Percentiles rank a stretch among this genome's conserved stretches.
These are phyloP conservation scores for Choloepus didactylus DNA, from an alignment of 2,797 vertebrate species.

Conservation along the genomic window DNA sequence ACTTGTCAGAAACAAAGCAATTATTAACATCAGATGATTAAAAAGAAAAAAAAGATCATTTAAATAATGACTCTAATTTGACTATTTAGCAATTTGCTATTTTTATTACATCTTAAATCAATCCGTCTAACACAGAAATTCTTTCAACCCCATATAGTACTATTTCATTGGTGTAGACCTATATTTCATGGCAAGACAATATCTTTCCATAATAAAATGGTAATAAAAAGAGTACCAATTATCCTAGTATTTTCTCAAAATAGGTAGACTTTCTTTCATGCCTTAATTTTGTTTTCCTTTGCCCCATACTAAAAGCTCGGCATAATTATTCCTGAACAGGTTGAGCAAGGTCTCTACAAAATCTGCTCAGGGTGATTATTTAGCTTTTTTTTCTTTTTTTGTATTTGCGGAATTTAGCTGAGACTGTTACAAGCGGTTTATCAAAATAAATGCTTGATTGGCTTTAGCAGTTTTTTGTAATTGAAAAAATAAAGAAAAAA, in stretches of 20 bases:
- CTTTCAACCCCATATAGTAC: conserved; percentile 55
- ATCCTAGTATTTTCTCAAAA: conserved; percentile 87
- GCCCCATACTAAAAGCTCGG: conserved; percentile 85
- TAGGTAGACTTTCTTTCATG: conserved; percentile 86
- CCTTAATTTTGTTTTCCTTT: conserved; percentile 89
- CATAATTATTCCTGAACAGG: conserved; percentile 88
- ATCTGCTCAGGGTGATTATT: conserved; percentile 87
- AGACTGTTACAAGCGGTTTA: conserved; percentile 87
- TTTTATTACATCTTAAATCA: conserved; percentile 85
- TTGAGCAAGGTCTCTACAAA: conserved; percentile 85
- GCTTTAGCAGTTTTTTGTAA: conserved; percentile 86
- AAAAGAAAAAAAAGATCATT: conserved; percentile 76
- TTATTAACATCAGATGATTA: conserved; percentile 77
- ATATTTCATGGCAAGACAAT: conserved; percentile 78
- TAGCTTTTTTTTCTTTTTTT: conserved; percentile 82
- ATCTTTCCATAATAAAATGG: conserved; percentile 84
- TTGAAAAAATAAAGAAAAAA: conserved; percentile 86
- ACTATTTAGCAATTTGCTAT: conserved; percentile 80
- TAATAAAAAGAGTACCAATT: conserved; percentile 88
- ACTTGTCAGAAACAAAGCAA: conserved; percentile 80
- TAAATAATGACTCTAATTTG: conserved; percentile 81
- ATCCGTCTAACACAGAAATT: conserved; percentile 74
- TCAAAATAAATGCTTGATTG: conserved; percentile 88
- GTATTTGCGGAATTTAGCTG: conserved; percentile 88
- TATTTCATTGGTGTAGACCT: conserved; percentile 81